These are phyloP conservation scores for Illadopsis cleaveri DNA, from an alignment of 2,113 vertebrate genomes.

Conservation along the genomic window DNA sequence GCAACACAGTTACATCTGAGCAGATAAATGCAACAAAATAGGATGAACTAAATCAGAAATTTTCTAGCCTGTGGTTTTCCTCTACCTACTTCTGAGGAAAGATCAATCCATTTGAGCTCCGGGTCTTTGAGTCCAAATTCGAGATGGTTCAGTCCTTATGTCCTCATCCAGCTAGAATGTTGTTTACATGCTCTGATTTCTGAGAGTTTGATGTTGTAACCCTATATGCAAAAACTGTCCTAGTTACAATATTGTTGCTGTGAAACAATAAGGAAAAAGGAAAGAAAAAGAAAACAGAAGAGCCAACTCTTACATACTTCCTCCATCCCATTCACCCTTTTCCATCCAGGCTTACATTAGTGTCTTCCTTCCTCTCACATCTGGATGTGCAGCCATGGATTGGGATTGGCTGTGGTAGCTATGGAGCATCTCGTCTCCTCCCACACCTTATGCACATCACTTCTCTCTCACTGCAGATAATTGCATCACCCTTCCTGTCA, in stretches of 20 bases:
- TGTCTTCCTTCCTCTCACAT: not conserved
- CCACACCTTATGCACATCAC: conserved; percentile 51
- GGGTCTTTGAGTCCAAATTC: not conserved
- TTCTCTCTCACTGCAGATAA: conserved; percentile 60
- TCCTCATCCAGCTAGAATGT: not conserved
- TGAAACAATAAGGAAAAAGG: not conserved
- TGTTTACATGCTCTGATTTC: conserved; percentile 24
- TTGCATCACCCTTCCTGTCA: conserved; percentile 59
- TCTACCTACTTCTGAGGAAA: not conserved
- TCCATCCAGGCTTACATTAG: not conserved
- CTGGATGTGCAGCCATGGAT: not conserved
- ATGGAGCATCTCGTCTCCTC: conserved; percentile 26
- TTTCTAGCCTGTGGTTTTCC: not conserved
- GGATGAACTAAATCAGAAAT: not conserved
- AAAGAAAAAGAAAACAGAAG: not conserved
- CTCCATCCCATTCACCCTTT: not conserved
- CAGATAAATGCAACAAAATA: not conserved
- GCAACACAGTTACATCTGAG: not conserved
- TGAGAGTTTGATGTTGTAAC: conserved; percentile 8
- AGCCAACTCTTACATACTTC: not conserved
- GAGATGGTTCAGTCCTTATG: not conserved
- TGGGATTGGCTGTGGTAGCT: conserved; percentile 3
- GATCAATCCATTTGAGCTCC: not conserved
- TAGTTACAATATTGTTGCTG: not conserved
- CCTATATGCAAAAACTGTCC: conserved; percentile 53